Conservation (phyloP, 2,797 vertebrate species). For the Loris lydekkerianus region DNA sequence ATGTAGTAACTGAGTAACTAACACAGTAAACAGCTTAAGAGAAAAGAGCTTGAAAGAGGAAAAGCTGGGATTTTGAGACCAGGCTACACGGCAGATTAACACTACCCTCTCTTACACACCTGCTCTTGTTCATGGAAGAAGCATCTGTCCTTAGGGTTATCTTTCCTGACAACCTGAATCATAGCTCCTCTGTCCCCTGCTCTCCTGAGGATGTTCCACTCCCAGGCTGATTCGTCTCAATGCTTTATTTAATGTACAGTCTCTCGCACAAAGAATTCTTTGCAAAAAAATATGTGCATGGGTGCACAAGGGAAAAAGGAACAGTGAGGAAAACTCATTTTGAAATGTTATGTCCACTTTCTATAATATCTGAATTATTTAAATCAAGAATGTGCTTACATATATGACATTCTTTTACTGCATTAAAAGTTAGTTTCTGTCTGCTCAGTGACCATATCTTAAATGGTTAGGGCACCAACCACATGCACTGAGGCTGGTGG, state of each 20-base stretch:
- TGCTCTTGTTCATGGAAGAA: not conserved
- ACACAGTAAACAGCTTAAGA: not conserved
- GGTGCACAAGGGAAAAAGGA: not conserved
- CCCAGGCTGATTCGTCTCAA: no score
- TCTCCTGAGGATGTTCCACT: accelerated
- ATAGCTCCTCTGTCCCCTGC: not conserved
- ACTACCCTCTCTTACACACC: accelerated
- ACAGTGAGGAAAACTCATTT: not conserved
- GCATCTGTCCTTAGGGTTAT: not conserved
- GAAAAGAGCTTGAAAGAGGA: not conserved
- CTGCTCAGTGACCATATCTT: no score
- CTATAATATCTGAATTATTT: not conserved
- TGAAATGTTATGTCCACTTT: not conserved
- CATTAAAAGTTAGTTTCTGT: not conserved
- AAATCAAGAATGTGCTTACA: not conserved
- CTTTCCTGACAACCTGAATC: accelerated
- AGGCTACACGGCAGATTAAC: accelerated
- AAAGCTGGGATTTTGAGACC: not conserved
- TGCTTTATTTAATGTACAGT: not conserved
- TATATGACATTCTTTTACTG: accelerated
- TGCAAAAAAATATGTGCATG: accelerated
- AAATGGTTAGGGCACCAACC: no score
- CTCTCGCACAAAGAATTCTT: not conserved
- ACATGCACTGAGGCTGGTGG: no score
- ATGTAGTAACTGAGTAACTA: not conserved